Percentiles rank a stretch among this genome's conserved stretches.
Evolutionary conservation across 35 echinoderm and acorn worm species (phyloP).

Genomic region (Heliocidaris tuberculata): DNA sequence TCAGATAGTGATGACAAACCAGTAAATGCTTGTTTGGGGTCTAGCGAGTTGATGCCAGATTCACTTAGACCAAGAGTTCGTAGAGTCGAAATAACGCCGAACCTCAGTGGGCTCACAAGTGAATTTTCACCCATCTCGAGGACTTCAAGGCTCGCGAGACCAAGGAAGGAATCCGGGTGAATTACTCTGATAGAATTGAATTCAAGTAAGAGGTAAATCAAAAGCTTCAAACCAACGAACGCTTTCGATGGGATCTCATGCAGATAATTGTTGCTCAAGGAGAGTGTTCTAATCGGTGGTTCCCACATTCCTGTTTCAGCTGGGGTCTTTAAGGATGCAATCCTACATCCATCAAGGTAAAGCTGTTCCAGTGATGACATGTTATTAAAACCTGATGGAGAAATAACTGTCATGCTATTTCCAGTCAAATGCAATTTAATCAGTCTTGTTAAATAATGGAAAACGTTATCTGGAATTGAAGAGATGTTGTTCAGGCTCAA

Average conservation of each 20-base stretch:
- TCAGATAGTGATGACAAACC: background rate
- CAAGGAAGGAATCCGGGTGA: background rate
- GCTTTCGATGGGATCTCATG: conserved; percentile 31
- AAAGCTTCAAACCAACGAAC: background rate
- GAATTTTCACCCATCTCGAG: background rate
- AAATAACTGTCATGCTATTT: background rate
- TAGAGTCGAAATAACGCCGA: background rate
- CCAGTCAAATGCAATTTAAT: background rate
- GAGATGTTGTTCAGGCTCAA: background rate
- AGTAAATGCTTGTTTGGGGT: background rate
- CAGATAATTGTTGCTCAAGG: background rate
- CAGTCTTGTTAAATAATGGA: background rate
- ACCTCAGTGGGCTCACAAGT: background rate
- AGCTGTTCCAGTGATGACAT: background rate
- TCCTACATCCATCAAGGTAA: background rate
- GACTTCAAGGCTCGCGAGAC: background rate
- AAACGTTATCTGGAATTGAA: background rate
- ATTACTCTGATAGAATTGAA: conserved; percentile 23
- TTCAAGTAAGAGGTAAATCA: background rate
- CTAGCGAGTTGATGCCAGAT: conserved; percentile 1
- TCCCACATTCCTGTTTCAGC: background rate
- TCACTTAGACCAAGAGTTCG: background rate
- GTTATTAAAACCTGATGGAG: background rate
- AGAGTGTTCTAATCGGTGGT: background rate
- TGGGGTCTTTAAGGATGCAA: background rate